A percentile compares a stretch with the other conserved stretches of the same genome.
These are phyloP conservation scores for Listronotus bonariensis DNA, from an alignment of 1,140 invertebrate species.

Conservation along the genomic window DNA sequence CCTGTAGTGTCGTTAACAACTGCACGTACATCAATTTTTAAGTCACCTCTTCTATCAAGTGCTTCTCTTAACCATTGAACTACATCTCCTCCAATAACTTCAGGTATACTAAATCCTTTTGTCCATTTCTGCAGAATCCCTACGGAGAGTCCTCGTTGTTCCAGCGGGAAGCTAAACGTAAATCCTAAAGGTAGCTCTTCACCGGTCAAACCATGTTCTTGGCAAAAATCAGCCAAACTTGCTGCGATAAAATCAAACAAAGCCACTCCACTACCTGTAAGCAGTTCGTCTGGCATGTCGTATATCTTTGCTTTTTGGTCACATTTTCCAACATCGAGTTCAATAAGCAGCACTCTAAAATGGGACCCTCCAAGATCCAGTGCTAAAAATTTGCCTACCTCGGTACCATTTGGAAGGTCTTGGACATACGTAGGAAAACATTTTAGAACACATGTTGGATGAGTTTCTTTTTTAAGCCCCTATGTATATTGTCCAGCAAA, in stretches of 20 bases:
- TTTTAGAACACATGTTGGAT: conserved; percentile 80
- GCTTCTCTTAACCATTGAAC: conserved; percentile 81
- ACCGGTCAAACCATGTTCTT: conserved; percentile 72
- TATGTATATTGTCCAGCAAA: conserved; percentile 76
- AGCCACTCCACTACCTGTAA: conserved; percentile 80
- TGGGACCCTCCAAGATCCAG: conserved; percentile 99
- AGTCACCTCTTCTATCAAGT: conserved; percentile 69
- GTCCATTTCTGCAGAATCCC: conserved; percentile 93
- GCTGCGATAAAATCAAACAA: conserved; percentile 98
- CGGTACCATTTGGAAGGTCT: conserved; percentile 94
- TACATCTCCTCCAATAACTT: conserved; percentile 86
- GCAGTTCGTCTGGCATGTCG: conserved; percentile 90
- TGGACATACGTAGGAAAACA: conserved; percentile 89
- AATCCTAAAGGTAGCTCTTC: conserved; percentile 91
- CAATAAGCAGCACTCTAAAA: conserved; percentile 93
- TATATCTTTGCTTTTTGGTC: conserved; percentile 97
- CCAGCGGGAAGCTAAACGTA: conserved; percentile 97
- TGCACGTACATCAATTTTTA: conserved; percentile 83
- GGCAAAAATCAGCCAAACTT: conserved; percentile 91
- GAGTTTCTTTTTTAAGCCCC: conserved; percentile 82
- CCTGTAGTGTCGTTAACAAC: conserved; percentile 99
- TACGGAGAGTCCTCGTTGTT: conserved; percentile 87
- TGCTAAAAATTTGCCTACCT: conserved; percentile 94
- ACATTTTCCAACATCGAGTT: conserved; percentile 78
- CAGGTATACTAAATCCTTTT: conserved; percentile 90